These are phyloP conservation scores for Lasioglossum albipes DNA, from an alignment of 1,140 invertebrate species.

Conservation along the genomic window DNA sequence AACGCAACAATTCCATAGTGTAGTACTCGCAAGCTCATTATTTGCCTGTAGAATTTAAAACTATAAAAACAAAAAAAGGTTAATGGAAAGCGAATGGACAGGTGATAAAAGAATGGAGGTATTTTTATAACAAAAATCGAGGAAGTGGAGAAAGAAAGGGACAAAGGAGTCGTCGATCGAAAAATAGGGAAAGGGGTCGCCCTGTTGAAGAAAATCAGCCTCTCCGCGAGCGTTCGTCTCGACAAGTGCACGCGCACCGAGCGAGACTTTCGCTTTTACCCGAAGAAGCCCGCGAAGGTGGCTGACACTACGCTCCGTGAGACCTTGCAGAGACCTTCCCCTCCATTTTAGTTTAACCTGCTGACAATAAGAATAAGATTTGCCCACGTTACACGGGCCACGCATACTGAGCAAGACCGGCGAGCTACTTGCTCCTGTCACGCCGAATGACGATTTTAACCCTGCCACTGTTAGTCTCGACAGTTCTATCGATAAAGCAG, in stretches of 20 bases:
- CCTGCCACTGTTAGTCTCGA: no score
- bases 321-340: slow-evolving; percentile 40
- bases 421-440: neutral
- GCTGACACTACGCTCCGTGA: slow-evolving; percentile 28
- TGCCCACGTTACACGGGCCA: slow-evolving; percentile 11
- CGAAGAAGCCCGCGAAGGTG: slow-evolving; percentile 37
- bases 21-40: no score
- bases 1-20: no score
- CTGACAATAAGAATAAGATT: slow-evolving; percentile 33
- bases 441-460: no score
- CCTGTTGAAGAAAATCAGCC: neutral
- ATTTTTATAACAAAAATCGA: no score
- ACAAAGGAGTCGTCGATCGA: neutral
- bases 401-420: slow-evolving; percentile 16
- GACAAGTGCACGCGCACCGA: slow-evolving; percentile 45
- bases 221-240: neutral
- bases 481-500: no score
- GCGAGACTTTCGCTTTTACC: slow-evolving; percentile 62
- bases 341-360: slow-evolving; percentile 12
- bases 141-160: neutral
- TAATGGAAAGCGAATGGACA: no score
- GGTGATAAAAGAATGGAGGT: no score
- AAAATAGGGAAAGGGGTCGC: slow-evolving; percentile 5
- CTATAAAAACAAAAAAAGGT: no score
- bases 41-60: no score